These are phyloP conservation scores for Diacarnus erythraeanus DNA, from an alignment of 37 sponge, comb jelly and placozoan species.

Conservation along the genomic window DNA sequence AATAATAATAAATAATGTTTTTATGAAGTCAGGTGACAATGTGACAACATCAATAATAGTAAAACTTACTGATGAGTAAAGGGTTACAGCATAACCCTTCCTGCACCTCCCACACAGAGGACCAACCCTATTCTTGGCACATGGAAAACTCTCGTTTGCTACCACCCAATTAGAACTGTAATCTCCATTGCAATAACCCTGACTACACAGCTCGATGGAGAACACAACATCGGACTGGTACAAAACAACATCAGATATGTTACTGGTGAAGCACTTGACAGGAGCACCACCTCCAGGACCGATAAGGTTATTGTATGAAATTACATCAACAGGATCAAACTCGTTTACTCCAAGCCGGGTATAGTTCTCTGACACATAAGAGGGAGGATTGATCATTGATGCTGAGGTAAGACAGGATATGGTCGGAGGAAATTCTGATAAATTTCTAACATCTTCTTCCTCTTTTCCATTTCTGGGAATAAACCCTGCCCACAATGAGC, in stretches of 20 bases:
- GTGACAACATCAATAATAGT: not conserved
- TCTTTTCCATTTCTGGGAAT: slow-evolving; percentile 10
- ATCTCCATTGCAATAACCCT: slow-evolving; percentile 57
- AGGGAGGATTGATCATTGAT: too few relatives aligned
- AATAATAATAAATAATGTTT: not conserved
- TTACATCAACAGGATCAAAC: slow-evolving; percentile 70
- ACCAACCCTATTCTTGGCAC: slow-evolving; percentile 67
- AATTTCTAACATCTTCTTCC: not conserved
- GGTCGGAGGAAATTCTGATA: not conserved
- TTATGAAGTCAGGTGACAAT: not conserved
- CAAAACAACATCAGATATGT: slow-evolving; percentile 21
- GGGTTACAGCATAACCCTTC: slow-evolving; percentile 69
- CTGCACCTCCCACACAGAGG: slow-evolving; percentile 78
- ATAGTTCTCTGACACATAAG: too few relatives aligned
- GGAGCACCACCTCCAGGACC: slow-evolving; percentile 75
- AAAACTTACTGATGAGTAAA: slow-evolving; percentile 61
- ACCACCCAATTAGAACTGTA: slow-evolving; percentile 31
- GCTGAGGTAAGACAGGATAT: too few relatives aligned
- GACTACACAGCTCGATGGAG: slow-evolving; percentile 50
- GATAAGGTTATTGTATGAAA: slow-evolving; percentile 30
- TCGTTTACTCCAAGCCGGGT: not conserved
- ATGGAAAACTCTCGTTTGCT: slow-evolving; percentile 54
- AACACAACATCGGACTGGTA: slow-evolving; percentile 24
- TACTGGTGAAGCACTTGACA: slow-evolving; percentile 45
- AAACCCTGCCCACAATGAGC: slow-evolving; percentile 65